Evolutionary conservation across 2,888 invertebrate genomes (phyloP), one percentile per base, ranked within the genome.

Genomic region (Caenorhabditis virilis): DNA sequence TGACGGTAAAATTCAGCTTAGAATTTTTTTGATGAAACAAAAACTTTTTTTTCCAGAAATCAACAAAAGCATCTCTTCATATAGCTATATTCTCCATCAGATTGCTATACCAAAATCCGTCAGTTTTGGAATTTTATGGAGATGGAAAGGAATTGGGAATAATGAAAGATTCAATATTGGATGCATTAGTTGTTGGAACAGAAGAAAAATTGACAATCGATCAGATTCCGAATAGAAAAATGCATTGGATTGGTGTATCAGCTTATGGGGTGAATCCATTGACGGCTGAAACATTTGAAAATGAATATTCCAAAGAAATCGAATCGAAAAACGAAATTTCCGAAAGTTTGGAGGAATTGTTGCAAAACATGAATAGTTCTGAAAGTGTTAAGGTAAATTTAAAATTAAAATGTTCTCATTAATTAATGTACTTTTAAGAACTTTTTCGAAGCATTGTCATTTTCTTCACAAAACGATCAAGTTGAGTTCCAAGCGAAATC

Each of bases 71-170:
- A n/a, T 57, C 57, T 3, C 39, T 57, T 5, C 27, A 30, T 27
- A 62, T 49, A n/a, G 62, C 57, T 15, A 52, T 62, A 5, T 57
- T 52, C 43, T 57, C 48, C 11, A 30, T 22, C 1, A 36, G 52
- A 7, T 47, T 61, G n/a, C 51, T 61, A 9, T 23, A 25, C 18
- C 23, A 27, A 15, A 46, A 51, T n/a, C 27, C 61, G 11, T 2
- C 6, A 2, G 35, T 61, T 33, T 3, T 35, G 7, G 48, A 51
- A 13, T 61, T 47, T 16, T 61, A 61, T 33, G 33, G 42, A 18
- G 25, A 51, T 13, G 30, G 13, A 30, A 30, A 6, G n/a, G n/a
- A n/a, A n/a, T n/a, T n/a, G n/a, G n/a, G n/a, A n/a, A n/a, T n/a
- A n/a, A n/a, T n/a, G n/a, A n/a, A n/a, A n/a, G n/a, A n/a, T n/a